Base-by-base conservation (phyloP, 2,797 vertebrate genomes). In the Tolypeutes matacus region DNA sequence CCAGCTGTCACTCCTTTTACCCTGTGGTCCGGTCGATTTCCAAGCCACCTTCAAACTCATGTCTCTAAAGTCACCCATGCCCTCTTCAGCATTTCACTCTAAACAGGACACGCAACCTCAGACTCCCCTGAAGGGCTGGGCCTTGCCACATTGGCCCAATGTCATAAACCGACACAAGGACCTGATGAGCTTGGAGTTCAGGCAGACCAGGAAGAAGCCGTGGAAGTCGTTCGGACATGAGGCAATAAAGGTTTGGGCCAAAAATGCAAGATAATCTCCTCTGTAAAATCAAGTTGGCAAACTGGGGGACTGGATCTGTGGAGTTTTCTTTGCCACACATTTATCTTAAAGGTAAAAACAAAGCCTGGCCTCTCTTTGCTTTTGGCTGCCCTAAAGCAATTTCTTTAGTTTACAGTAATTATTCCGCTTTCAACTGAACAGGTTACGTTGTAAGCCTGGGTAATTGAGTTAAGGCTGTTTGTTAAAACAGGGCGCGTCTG, bases 31-130 rank as follows among this genome's bases (percentile, higher is more conserved):
- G 14, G 83, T 46, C 9, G 13, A 23, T 62, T 36, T 29, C 56
- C 27, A 12, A 29, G 7, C 14, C 13, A 21, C 4, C 36, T 70
- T 75, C n/a, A n/a, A 42, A 86, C 13, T 64, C 80, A 4, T 0
- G 3, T 60, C 29, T 17, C 25, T 18, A 9, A 12, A 51, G 17
- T 39, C 70, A 27, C 15, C 58, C 51, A 11, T 1, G 9, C 23
- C 29, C 46, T 83, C 78, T 46, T 85, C 7, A 8, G 8, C 25
- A 86, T 62, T 4, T 0, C 9, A 65, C 36, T 78, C 0, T 46
- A 67, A 27, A 36, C 0, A 9, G 1, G 12, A 17, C 4, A 0
- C 42, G 18, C 17, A n/a, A 64, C 18, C 21, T 1, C 0, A 0
- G 76, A 18, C 18, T n/a, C 18, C n/a, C 51, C 56, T 27, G 34